phyloP scores from a whole-genome alignment of 2,888 invertebrate species.

The Sinodicranocentrus sp. region DNA sequence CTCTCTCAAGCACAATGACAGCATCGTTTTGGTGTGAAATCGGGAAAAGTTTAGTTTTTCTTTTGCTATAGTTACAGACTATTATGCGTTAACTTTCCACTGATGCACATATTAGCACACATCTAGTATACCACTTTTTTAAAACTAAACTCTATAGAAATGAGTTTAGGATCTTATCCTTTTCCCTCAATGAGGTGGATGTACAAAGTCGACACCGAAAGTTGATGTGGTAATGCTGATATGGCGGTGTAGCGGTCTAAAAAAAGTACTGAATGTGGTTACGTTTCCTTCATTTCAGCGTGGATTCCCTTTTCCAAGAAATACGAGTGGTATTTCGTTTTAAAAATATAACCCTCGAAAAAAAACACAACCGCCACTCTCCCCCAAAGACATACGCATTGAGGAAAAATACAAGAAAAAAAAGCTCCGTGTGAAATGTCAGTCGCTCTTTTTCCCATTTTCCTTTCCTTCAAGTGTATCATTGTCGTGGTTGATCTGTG shows the following conservation, averaged over 20 bases:
- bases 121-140: no score
- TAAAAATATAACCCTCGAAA: no score
- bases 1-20: constrained; percentile 26
- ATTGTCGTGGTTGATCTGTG: neutral
- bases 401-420: constrained; percentile 2
- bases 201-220: neutral
- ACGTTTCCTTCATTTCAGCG: neutral
- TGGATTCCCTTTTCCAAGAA: neutral
- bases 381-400: no score
- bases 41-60: no score
- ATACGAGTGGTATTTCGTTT: neutral
- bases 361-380: no score
- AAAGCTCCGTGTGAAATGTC: constrained; percentile 58
- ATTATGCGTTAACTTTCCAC: no score
- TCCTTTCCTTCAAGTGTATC: neutral
- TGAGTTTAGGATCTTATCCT: no score
- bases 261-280: constrained; percentile 1
- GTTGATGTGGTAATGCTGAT: constrained; percentile 4
- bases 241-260: neutral
- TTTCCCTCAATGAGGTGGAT: neutral
- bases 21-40: constrained; percentile 48
- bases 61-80: no score
- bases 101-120: neutral
- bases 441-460: neutral
- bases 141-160: neutral